Conservation (phyloP, 1,140 invertebrate species). For the Caligus rogercresseyi region DNA sequence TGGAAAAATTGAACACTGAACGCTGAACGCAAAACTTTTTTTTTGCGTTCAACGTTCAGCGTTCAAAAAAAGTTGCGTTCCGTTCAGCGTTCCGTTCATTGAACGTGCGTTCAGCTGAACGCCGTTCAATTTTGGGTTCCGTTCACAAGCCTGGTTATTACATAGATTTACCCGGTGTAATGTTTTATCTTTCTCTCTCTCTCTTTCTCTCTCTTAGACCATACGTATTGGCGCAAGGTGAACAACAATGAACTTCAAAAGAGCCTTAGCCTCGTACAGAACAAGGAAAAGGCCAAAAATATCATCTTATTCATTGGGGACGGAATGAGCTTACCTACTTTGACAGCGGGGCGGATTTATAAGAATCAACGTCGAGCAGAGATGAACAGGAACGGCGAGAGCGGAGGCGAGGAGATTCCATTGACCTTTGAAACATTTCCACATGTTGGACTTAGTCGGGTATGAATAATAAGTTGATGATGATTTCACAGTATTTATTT, state of each 20-base stretch:
- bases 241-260: constrained; percentile 25
- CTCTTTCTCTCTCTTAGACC: constrained; percentile 19
- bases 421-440: constrained; percentile 58
- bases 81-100: no score
- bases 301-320: constrained; percentile 50
- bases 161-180: no score
- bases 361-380: constrained; percentile 29
- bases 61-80: no score
- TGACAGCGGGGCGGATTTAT: constrained; percentile 51
- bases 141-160: no score
- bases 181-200: background rate
- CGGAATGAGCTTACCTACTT: constrained; percentile 56
- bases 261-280: constrained; percentile 25
- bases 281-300: constrained; percentile 23
- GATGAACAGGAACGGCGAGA: constrained; percentile 34
- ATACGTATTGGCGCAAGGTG: constrained; percentile 22
- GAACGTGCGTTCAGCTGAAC: no score
- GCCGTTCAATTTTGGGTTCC: no score
- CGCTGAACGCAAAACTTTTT: no score
- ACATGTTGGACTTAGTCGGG: constrained; percentile 47
- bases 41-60: no score
- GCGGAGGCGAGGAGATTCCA: constrained; percentile 37
- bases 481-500: no score
- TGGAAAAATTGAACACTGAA: no score
- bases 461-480: constrained; percentile 32